phyloP scores from a whole-genome alignment of 2,797 vertebrate species.

The Eleutherodactylus coqui region DNA sequence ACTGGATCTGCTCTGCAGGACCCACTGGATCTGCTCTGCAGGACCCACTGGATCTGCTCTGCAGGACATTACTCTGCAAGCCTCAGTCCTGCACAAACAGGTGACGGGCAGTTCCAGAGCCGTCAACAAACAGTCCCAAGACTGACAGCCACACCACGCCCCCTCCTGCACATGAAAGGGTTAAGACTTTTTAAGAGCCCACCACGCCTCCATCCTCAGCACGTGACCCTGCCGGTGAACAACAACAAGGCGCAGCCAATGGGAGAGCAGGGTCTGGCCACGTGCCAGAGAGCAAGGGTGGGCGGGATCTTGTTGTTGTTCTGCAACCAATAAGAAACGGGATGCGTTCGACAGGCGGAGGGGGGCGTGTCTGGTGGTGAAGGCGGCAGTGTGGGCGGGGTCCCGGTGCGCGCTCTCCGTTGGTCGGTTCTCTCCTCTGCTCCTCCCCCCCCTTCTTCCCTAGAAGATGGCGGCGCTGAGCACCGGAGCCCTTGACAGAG shows the following conservation, averaged over 20 bases:
- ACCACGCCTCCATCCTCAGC: conserved; percentile 18
- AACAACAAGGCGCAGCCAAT: conserved; percentile 58
- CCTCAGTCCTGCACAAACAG: background rate
- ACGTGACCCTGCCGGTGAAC: conserved; percentile 47
- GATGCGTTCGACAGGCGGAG: background rate
- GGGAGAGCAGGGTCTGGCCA: conserved; percentile 33
- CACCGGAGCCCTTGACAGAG: conserved; percentile 24
- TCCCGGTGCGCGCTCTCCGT: conserved; percentile 26
- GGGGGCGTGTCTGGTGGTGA: conserved; percentile 6
- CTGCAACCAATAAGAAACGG: conserved; percentile 6
- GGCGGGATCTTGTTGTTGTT: conserved; percentile 49
- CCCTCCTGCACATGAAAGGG: background rate
- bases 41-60: no score
- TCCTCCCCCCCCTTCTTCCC: conserved; percentile 9
- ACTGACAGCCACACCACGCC: background rate
- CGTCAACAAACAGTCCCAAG: background rate
- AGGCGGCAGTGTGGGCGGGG: conserved; percentile 21
- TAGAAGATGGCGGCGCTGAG: conserved; percentile 49
- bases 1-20: no score
- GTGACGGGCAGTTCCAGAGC: background rate
- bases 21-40: no score
- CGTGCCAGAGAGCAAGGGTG: conserved; percentile 51
- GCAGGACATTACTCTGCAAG: no score
- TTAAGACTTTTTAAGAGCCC: conserved; percentile 19
- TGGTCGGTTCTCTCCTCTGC: background rate